Conservation (phyloP, 2,797 vertebrate genomes). For the Hirundo rustica region DNA sequence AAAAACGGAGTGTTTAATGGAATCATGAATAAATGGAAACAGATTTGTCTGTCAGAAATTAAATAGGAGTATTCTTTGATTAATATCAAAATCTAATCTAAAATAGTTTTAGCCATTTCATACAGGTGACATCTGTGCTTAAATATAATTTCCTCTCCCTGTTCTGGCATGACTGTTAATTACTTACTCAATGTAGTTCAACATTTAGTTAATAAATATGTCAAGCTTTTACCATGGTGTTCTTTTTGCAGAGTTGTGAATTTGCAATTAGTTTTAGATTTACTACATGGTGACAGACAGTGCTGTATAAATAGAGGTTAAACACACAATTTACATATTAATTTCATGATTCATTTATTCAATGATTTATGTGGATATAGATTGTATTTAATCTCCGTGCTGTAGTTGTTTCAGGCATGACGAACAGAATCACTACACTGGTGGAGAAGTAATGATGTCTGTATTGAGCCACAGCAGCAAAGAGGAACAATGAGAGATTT, state of each 20-base stretch:
- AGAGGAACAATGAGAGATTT: slow-evolving; percentile 44
- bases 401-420: slow-evolving; percentile 82
- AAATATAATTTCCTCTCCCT: slow-evolving; percentile 79
- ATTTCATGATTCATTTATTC: slow-evolving; percentile 95
- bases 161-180: slow-evolving; percentile 83
- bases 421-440: slow-evolving; percentile 75
- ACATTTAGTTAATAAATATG: slow-evolving; percentile 91
- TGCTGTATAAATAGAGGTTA: slow-evolving; percentile 92
- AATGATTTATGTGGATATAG: slow-evolving; percentile 90
- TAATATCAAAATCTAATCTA: slow-evolving; percentile 78
- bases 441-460: slow-evolving; percentile 73
- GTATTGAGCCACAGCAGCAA: slow-evolving; percentile 58
- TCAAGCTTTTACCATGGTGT: slow-evolving; percentile 85
- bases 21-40: slow-evolving; percentile 76
- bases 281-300: slow-evolving; percentile 88
- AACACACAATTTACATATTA: slow-evolving; percentile 95
- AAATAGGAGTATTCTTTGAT: slow-evolving; percentile 75
- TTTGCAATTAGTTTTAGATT: slow-evolving; percentile 92
- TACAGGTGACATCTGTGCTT: slow-evolving; percentile 83
- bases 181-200: slow-evolving; percentile 87
- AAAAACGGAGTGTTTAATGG: slow-evolving; percentile 73
- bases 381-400: slow-evolving; percentile 86
- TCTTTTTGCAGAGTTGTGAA: slow-evolving; percentile 84
- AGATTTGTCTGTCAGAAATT: slow-evolving; percentile 77
- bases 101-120: slow-evolving; percentile 76